Percentiles rank a stretch among this genome's conserved stretches.
Evolutionary conservation across 2,888 invertebrate genomes (phyloP).

Genomic region (Agelastica alni): DNA sequence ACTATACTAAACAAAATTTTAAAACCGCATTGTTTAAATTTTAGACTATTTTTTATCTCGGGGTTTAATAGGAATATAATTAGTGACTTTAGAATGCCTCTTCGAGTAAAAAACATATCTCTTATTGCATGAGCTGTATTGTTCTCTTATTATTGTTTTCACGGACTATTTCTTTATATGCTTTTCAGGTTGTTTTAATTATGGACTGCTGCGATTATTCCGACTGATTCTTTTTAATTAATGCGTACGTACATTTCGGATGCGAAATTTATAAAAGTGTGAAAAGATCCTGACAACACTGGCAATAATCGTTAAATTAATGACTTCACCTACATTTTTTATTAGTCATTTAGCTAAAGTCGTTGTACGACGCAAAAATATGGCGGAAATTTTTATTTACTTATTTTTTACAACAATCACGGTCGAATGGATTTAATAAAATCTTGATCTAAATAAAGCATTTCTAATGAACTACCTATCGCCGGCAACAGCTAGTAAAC

Average conservation of each 20-base stretch:
- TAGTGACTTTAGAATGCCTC: conserved; percentile 1
- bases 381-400: background rate
- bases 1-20: too few relatives aligned
- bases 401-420: too few relatives aligned
- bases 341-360: too few relatives aligned
- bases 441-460: too few relatives aligned
- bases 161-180: conserved; percentile 20
- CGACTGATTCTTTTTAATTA: conserved; percentile 8
- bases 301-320: background rate
- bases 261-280: conserved; percentile 8
- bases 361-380: background rate
- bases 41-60: too few relatives aligned
- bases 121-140: conserved; percentile 12
- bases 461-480: too few relatives aligned
- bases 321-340: background rate
- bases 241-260: conserved; percentile 4
- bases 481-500: too few relatives aligned
- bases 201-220: conserved; percentile 1
- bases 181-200: conserved; percentile 21
- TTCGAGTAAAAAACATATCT: conserved; percentile 5
- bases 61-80: conserved; percentile 1
- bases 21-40: too few relatives aligned
- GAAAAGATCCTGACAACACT: conserved; percentile 9
- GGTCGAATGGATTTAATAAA: too few relatives aligned
- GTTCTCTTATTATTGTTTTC: conserved; percentile 19